Evolutionary conservation across 2,888 invertebrate species (phyloP), one percentile per base, ranked within the genome.

Genomic region (Hesperia comma): DNA sequence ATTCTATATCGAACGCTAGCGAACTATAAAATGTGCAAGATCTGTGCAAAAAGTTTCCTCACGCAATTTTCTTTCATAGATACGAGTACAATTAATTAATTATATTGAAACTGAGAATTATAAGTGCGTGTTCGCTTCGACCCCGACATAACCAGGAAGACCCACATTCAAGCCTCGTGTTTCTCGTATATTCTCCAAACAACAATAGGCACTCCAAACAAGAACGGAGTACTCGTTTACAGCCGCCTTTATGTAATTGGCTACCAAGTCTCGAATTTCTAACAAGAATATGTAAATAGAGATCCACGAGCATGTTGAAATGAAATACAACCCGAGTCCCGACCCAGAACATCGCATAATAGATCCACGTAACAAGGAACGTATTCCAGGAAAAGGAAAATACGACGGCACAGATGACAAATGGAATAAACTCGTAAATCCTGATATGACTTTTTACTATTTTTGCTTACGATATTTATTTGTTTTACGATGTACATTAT

Each of bases 371-470:
- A 58, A 43, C 43, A 43, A 26, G n/a, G 21, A 58, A 26, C n/a
- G 32, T 58, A 12, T 21, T 21, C 43, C 43, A 32, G 58, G 58
- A 43, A 58, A 26, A 33, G 37, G 32, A 6, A 12, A 41, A 43
- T 58, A 15, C 43, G 26, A 58, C 12, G 58, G 40, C 21, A 40
- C n/a, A 15, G 54, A 26, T 40, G 26, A 46, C 58, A 46, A 58
- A 58, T 43, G 21, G 21, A 46, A 8, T 26, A 51, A 51, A 21
- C 51, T 51, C 21, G 21, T 46, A 17, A 46, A 46, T 46, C 46
- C 8, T 46, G 8, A 46, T 17, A 46, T 43, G 15, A 43, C 43
- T 43, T n/a, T 14, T n/a, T 8, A n/a, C 33, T 8, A 33, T 37
- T 37, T 37, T 26, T 26, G 26, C 26, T 26, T 12, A 12, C 3